These are phyloP conservation scores for Conus canariensis DNA, from an alignment of 2,888 invertebrate species.

Conservation along the genomic window DNA sequence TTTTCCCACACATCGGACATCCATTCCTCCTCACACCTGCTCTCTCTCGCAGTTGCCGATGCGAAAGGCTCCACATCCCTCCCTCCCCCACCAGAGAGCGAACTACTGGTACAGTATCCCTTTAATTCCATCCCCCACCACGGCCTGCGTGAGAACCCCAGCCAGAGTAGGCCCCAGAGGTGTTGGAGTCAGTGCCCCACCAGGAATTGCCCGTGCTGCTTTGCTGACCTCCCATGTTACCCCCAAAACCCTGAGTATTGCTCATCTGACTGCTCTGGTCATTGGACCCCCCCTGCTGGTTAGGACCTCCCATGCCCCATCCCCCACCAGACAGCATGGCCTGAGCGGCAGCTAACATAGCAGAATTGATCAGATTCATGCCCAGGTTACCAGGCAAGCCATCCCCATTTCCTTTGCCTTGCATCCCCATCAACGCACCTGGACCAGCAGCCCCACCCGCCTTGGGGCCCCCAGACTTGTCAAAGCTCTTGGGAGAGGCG, in stretches of 20 bases:
- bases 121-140: constrained; percentile 53
- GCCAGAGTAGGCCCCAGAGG: constrained; percentile 52
- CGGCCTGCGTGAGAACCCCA: constrained; percentile 48
- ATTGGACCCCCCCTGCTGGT: constrained; percentile 54
- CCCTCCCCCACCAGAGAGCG: not conserved
- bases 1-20: not conserved
- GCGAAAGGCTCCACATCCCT: not conserved
- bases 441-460: not conserved
- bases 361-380: constrained; percentile 72
- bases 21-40: not conserved
- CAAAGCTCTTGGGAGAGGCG: constrained; percentile 74
- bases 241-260: constrained; percentile 46
- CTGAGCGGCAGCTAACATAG: constrained; percentile 73
- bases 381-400: constrained; percentile 59
- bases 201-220: constrained; percentile 47
- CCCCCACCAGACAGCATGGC: constrained; percentile 66
- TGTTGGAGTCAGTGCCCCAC: constrained; percentile 47
- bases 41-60: not conserved
- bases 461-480: constrained; percentile 33
- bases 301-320: constrained; percentile 16
- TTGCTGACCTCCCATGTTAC: constrained; percentile 46
- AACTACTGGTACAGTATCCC: not conserved
- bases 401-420: constrained; percentile 51
- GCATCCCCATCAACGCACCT: constrained; percentile 20
- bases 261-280: constrained; percentile 43